phyloP scores from a whole-genome alignment of 2,797 vertebrate genomes.

The Halcyon smyrnensis region DNA sequence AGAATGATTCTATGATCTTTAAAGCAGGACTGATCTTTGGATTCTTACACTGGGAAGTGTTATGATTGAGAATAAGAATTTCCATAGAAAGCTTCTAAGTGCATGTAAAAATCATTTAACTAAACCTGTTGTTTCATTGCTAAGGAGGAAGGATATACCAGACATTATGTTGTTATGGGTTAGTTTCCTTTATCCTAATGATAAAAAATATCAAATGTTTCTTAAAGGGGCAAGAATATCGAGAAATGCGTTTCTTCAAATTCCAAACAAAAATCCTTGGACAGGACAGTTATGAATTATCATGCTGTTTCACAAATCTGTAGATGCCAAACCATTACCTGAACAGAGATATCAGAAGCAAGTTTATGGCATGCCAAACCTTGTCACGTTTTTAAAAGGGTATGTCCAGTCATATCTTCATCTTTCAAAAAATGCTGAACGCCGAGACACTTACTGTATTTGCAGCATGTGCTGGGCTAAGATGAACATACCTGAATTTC shows the following conservation, averaged over 20 bases:
- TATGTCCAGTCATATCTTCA: background rate
- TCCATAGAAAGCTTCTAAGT: background rate
- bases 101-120: background rate
- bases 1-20: background rate
- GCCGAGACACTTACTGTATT: background rate
- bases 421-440: background rate
- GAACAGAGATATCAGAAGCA: background rate
- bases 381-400: background rate
- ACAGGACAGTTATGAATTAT: background rate
- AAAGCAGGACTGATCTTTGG: background rate
- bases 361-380: background rate
- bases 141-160: background rate
- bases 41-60: background rate
- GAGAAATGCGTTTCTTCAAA: background rate
- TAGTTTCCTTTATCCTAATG: too few species aligned
- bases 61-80: slow-evolving; percentile 15
- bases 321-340: too few species aligned
- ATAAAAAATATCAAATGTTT: background rate
- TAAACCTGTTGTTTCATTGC: background rate
- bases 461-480: accelerated
- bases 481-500: accelerated
- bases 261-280: background rate
- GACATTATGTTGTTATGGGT: background rate
- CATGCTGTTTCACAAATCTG: background rate
- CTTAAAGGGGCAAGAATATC: background rate